Evolutionary conservation across 2,113 vertebrate genomes (phyloP), one percentile per base, ranked within the genome.

Genomic region (Geococcyx californianus): DNA sequence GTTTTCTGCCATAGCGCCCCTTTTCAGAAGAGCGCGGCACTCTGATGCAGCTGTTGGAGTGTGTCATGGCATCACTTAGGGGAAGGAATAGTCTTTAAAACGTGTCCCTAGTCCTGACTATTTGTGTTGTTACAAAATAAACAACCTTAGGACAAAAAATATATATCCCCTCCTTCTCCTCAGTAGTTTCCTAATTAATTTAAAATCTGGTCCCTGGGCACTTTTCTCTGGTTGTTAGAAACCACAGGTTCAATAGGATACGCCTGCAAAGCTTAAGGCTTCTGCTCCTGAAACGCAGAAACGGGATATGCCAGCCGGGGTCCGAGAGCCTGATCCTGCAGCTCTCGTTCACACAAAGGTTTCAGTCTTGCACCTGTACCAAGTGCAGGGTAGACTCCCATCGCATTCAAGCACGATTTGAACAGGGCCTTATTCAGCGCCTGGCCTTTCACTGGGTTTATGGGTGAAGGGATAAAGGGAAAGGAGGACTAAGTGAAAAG

Each of bases 121-220:
- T 63, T 87, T 87, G 38, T 85, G n/a, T 34, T 86, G 16, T 34
- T 63, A 64, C 84, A 58, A 90, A 84, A 81, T 11, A 80, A 69
- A 38, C 75, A 84, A 47, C 20, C 33, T 5, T 15, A 44, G 42
- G 25, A 14, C 28, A 6, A 29, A 63, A 45, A 28, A 49, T 26
- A 64, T 38, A 51, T 67, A 60, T 47, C 10, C 9, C 6, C 5
- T 67, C 64, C 21, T 62, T 59, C 36, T 76, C n/a, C 36, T 83
- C 56, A 51, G 13, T 3, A 67, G 13, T 36, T 38, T 51, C 64
- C 26, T 42, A 77, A 55, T 74, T 56, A 33, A 44, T 92, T 83
- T 31, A 86, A 74, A 95, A 63, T 42, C 33, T 64, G 10, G 2
- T 80, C 55, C 34, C 44, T 55, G 51, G 58, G 9, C 16, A 11